A percentile compares a stretch with the other conserved stretches of the same genome.
Conservation (phyloP, 2,113 vertebrate genomes). For the Chaenocephalus aceratus region DNA sequence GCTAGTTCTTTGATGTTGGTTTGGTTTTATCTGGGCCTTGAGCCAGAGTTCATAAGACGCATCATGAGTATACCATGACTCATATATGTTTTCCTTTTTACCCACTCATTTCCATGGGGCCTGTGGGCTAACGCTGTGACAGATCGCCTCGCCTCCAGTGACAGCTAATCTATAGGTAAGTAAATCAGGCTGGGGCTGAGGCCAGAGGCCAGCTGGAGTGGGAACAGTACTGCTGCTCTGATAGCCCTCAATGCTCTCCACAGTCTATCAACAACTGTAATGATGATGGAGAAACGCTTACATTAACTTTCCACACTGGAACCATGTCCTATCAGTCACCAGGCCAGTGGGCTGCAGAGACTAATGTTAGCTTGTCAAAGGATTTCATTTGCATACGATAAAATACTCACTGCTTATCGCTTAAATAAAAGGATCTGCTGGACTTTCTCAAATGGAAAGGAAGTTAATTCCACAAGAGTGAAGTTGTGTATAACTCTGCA, state of each 20-base stretch:
- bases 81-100: conserved; percentile 29
- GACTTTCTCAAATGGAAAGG: conserved; percentile 3
- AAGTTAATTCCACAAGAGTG: conserved; percentile 27
- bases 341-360: conserved; percentile 9
- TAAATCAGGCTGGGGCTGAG: conserved; percentile 57
- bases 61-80: conserved; percentile 28
- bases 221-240: conserved; percentile 22
- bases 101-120: background rate
- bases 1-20: too few species aligned
- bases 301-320: conserved; percentile 52
- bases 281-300: conserved; percentile 54
- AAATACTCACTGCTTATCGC: conserved; percentile 25
- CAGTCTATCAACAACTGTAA: conserved; percentile 55
- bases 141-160: conserved; percentile 50
- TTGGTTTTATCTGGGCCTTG: too few species aligned
- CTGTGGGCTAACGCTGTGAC: conserved; percentile 22
- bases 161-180: conserved; percentile 68
- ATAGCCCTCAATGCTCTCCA: conserved; percentile 15
- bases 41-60: background rate
- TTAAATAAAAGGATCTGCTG: background rate
- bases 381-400: conserved; percentile 18
- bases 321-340: conserved; percentile 45
- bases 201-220: conserved; percentile 38
- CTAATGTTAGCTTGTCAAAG: background rate
- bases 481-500: too few species aligned